These are phyloP conservation scores for Halcyon badia DNA, from an alignment of 2,797 vertebrate species.

Conservation along the genomic window DNA sequence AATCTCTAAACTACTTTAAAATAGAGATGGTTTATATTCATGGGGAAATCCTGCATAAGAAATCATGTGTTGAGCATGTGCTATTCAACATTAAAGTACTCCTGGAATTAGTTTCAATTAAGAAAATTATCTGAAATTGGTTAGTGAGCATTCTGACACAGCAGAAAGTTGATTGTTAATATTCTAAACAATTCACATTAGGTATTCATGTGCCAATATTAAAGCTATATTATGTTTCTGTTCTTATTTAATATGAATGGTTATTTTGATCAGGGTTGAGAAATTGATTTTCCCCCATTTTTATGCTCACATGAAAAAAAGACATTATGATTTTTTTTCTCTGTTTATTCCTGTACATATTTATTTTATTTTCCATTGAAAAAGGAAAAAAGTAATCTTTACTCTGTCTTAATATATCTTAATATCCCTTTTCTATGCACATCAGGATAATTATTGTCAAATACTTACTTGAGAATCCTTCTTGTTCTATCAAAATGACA, in stretches of 20 bases:
- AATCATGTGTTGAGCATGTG: slow-evolving; percentile 10
- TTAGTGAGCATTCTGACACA: background rate
- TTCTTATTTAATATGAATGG: background rate
- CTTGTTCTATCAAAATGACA: background rate
- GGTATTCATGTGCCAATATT: background rate
- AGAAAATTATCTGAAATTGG: slow-evolving; percentile 20
- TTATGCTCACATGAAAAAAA: background rate
- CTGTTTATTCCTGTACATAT: background rate
- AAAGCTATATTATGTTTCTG: background rate
- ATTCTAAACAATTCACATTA: background rate
- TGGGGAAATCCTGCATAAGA: slow-evolving; percentile 14
- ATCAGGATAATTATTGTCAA: background rate
- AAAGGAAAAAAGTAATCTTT: background rate
- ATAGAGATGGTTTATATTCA: background rate
- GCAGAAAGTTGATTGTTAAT: background rate
- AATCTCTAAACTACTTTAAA: slow-evolving; percentile 40
- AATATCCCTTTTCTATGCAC: background rate
- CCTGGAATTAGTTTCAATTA: slow-evolving; percentile 49
- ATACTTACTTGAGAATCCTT: background rate
- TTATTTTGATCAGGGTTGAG: background rate
- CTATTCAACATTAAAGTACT: background rate
- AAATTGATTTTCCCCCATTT: background rate
- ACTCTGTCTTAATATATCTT: background rate
- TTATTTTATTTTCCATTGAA: background rate
- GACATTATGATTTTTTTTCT: background rate